phyloP scores from a whole-genome alignment of 2,797 vertebrate species.

The Takifugu rubripes region DNA sequence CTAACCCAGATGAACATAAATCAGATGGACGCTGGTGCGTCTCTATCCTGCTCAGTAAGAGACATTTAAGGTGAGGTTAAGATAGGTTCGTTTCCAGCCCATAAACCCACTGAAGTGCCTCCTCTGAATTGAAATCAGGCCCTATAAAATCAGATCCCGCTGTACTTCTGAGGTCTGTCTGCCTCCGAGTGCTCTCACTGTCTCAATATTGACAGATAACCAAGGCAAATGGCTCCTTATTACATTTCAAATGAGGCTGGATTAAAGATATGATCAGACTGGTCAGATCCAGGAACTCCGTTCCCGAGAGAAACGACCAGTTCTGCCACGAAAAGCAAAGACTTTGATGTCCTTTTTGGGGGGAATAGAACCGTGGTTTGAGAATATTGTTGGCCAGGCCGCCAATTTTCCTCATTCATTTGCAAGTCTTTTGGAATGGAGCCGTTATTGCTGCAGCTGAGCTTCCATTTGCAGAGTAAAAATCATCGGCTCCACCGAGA shows the following conservation, averaged over 20 bases:
- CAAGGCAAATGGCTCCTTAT: constrained; percentile 23
- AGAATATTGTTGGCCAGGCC: neutral
- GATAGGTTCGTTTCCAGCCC: neutral
- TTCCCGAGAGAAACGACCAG: constrained; percentile 3
- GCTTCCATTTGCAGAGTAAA: too few relatives aligned
- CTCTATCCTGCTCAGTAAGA: constrained; percentile 1
- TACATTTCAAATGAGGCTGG: constrained; percentile 38
- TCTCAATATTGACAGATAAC: constrained; percentile 38
- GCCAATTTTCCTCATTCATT: too few relatives aligned
- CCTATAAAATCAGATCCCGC: constrained; percentile 15
- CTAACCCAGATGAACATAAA: constrained; percentile 15
- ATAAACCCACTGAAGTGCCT: constrained; percentile 8
- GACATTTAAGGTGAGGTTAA: constrained; percentile 8
- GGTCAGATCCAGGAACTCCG: constrained; percentile 13
- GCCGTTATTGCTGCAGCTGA: too few relatives aligned
- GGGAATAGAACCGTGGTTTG: neutral
- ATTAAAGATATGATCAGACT: constrained; percentile 34
- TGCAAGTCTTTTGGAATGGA: neutral
- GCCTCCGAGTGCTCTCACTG: constrained; percentile 37
- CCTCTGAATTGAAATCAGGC: constrained; percentile 18
- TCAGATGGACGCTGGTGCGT: neutral
- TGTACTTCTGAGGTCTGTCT: constrained; percentile 26
- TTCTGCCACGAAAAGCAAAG: constrained; percentile 8
- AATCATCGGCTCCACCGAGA: too few relatives aligned
- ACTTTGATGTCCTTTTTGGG: neutral